Evolutionary conservation across 2,888 invertebrate genomes (phyloP).

Genomic region (Meloe dianella): DNA sequence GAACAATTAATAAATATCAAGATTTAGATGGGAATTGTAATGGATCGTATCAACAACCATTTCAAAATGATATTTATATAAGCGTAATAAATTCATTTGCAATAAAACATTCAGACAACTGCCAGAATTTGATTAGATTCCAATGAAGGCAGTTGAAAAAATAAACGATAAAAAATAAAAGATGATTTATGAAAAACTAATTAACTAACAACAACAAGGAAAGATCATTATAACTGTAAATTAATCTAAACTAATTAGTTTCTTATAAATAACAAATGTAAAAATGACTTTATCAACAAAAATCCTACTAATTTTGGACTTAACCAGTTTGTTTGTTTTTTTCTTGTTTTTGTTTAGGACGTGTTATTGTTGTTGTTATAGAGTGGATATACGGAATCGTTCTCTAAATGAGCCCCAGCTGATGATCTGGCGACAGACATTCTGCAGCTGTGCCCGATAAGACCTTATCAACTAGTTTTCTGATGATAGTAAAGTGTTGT

Average conservation of each 20-base stretch:
- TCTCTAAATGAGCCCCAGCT: slow-evolving; percentile 30
- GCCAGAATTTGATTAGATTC: neutral
- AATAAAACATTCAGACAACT: neutral
- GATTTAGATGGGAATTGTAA: neutral
- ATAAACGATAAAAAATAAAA: neutral
- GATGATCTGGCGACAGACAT: slow-evolving; percentile 38
- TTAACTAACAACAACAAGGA: neutral
- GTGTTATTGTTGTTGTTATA: slow-evolving; percentile 21
- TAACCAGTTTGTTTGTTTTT: slow-evolving; percentile 8
- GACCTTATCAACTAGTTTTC: slow-evolving; percentile 31
- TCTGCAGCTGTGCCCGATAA: slow-evolving; percentile 38
- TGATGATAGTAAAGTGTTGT: slow-evolving; percentile 26
- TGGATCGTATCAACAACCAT: neutral
- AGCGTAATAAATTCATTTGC: neutral
- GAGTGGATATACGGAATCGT: neutral
- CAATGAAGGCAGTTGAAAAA: neutral
- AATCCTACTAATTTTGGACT: neutral
- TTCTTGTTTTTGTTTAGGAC: neutral
- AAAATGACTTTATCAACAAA: neutral
- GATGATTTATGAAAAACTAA: neutral
- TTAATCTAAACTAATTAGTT: neutral
- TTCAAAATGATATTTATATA: neutral
- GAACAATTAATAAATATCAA: neutral
- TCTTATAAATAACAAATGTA: neutral
- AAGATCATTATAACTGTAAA: neutral